Base-by-base conservation (phyloP, 1,140 invertebrate genomes). In the Doryteuthis pealeii region DNA sequence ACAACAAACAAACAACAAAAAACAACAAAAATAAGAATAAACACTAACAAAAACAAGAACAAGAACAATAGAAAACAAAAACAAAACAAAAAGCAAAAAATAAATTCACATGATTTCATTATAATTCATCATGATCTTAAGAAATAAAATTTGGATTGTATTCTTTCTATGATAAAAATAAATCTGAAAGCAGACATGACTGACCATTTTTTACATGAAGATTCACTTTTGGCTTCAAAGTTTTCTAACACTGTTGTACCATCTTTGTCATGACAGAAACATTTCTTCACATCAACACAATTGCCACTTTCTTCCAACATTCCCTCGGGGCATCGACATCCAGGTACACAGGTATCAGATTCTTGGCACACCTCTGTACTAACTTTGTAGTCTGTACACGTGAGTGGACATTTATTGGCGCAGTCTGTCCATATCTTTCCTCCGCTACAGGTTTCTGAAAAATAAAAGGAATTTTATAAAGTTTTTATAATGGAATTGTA, bases 351-450 rank as follows among this genome's bases (percentile, higher is more conserved):
- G 6, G 54, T 62, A 28, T 62, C 54, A 62, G 54, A 62, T 28
- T 62, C 22, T 28, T 62, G 54, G 18, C 54, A 62, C 6, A 62
- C 5, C 18, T 62, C 26, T 22, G 18, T 28, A 5, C 54, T 28
- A 18, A 73, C 35, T 67, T 71, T 54, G 26, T 75, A 15, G 26
- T 78, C 74, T 18, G 75, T 70, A 68, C 77, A 78, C 6, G 77
- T 78, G 30, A 70, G 70, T 22, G 77, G 77, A 66, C 77, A 78
- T 8, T 65, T 71, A 31, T 75, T 75, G 6, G 71, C 74, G 45
- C 77, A 78, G 4, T 73, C 68, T n/a, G 69, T 71, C 77, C 77
- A 78, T 10, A 78, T 71, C 58, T 72, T 73, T 18, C 74, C 74
- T 5, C 26, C 54, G 1, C n/a, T 49, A 71, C 77, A 78, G 14